Base-by-base conservation (phyloP, 2,888 invertebrate genomes). In the Ormyrus rosae region DNA sequence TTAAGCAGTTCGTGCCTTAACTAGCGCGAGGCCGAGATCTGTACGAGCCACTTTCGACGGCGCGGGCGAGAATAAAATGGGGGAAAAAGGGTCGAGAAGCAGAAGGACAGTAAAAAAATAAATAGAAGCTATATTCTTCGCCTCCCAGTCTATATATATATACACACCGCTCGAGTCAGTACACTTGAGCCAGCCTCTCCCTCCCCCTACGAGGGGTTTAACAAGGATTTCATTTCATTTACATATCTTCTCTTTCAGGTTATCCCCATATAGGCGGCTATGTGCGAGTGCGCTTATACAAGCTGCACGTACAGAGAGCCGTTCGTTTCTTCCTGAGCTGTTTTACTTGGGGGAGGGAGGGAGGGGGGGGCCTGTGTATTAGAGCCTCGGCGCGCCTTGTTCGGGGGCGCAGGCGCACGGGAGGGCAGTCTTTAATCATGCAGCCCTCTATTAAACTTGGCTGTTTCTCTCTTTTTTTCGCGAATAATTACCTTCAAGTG, bases 161-260 rank as follows among this genome's bases (percentile, higher is more conserved):
- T 46, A n/a, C 34, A 48, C 19, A 55, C 45, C 69, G 5, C 9
- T 48, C 53, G 51, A 53, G 51, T 13, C 6, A 13, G 60, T 53
- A 34, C 13, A 50, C 48, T 73, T 51, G 46, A 78, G 68, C 48
- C 45, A 72, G 19, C 77, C 72, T 34, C 34, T 19, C 58, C 6
- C 70, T 50, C 34, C 1, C 69, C 46, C 60, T 51, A 48, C 64
- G n/a, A 70, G 67, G 63, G 85, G 81, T 85, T 84, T 83, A 84
- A 83, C 74, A 84, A 86, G 86, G 84, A 86, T 86, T 87, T 84
- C 84, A 86, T 86, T 86, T 85, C 85, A 85, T 87, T 86, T 86
- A 84, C 85, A 85, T 86, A 84, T 85, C 83, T 84, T 64, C 77
- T 69, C 58, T 80, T 81, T 83, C 81, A 82, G 46, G 48, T 82